Evolutionary conservation across 2,888 invertebrate species (phyloP).

Genomic region (Melipona beecheii): DNA sequence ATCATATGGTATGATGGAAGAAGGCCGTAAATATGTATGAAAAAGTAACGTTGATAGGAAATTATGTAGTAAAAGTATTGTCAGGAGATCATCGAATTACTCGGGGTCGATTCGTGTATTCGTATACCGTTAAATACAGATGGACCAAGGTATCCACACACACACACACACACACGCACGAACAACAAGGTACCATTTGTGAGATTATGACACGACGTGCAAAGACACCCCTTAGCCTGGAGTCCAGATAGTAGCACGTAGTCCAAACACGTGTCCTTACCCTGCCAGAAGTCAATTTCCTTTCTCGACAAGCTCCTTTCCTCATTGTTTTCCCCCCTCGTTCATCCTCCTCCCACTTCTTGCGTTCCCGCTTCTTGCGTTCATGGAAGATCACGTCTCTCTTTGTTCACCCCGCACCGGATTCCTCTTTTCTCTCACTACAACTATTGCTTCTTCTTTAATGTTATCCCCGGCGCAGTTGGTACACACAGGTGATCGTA

Average conservation of each 20-base stretch:
- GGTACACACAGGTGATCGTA: background rate
- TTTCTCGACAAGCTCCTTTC: conserved; percentile 55
- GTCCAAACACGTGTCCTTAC: conserved; percentile 75
- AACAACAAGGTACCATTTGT: conserved; percentile 64
- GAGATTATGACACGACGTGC: conserved; percentile 70
- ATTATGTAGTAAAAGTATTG: too few species aligned
- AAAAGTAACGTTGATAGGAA: too few species aligned
- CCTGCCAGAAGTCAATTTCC: conserved; percentile 77
- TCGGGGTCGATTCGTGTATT: background rate
- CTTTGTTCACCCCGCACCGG: background rate
- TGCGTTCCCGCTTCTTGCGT: background rate
- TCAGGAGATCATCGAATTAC: too few species aligned
- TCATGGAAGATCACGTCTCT: background rate
- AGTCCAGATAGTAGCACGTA: conserved; percentile 54
- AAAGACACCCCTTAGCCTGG: conserved; percentile 15
- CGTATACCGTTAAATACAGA: background rate
- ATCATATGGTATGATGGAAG: too few species aligned
- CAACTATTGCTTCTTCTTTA: conserved; percentile 25
- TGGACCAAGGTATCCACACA: background rate
- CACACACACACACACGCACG: conserved; percentile 57
- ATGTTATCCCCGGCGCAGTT: background rate
- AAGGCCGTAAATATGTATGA: too few species aligned
- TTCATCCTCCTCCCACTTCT: background rate
- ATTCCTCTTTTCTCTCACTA: background rate
- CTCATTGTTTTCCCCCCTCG: conserved; percentile 13